Evolutionary conservation across 2,888 invertebrate genomes (phyloP).

Genomic region (Habroteleia sp.): DNA sequence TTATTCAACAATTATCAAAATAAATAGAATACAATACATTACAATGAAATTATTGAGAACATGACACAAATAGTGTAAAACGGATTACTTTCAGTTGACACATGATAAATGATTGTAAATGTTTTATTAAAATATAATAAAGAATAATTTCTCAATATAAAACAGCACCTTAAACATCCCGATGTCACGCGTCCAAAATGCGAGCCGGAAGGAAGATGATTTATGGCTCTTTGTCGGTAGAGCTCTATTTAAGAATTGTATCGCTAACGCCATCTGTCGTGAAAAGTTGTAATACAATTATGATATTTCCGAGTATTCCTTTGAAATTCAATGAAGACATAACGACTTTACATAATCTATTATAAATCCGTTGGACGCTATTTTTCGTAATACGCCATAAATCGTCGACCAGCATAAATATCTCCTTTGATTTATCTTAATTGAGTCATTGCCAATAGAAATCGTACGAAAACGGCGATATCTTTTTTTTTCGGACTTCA

Average conservation of each 20-base stretch:
- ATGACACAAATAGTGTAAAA: conserved; percentile 1
- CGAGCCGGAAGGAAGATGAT: conserved; percentile 22
- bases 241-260: conserved; percentile 27
- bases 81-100: not conserved
- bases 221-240: conserved; percentile 29
- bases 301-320: conserved; percentile 35
- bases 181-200: conserved; percentile 21
- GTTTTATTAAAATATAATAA: conserved; percentile 23
- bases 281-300: conserved; percentile 28
- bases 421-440: conserved; percentile 28
- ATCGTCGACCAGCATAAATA: conserved; percentile 12
- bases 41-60: too few relatives aligned
- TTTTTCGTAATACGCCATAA: conserved; percentile 12
- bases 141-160: conserved; percentile 18
- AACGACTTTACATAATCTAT: conserved; percentile 22
- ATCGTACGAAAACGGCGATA: too few relatives aligned
- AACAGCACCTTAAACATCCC: conserved; percentile 4
- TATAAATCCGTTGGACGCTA: conserved; percentile 1
- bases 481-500: too few relatives aligned
- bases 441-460: conserved; percentile 3
- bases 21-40: too few relatives aligned
- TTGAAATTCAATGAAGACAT: conserved; percentile 25
- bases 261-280: conserved; percentile 28
- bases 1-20: too few relatives aligned
- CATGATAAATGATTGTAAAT: conserved; percentile 1